Evolutionary conservation across 2,797 vertebrate species (phyloP).

Genomic region (Ctenosaura bakeri): DNA sequence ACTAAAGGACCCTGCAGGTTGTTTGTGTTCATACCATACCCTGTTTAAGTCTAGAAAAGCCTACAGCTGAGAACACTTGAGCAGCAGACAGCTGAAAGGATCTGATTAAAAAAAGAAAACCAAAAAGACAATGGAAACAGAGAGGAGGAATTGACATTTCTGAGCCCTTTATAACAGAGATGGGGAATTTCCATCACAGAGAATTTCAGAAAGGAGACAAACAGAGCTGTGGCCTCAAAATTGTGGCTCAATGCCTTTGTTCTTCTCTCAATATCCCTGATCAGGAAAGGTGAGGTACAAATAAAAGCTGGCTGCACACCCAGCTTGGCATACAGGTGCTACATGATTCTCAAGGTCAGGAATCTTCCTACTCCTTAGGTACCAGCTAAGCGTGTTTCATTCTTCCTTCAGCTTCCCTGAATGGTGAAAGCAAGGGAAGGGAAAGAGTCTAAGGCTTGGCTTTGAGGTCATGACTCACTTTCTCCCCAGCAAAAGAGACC

Average conservation of each 20-base stretch:
- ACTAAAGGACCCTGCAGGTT: background rate
- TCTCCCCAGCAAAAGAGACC: too few species aligned
- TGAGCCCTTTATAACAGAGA: background rate
- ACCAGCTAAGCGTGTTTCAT: background rate
- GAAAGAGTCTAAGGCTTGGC: too few species aligned
- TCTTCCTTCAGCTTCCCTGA: background rate
- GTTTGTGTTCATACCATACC: too few species aligned
- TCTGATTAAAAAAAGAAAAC: background rate
- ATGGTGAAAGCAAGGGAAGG: background rate
- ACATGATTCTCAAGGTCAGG: background rate
- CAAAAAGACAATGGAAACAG: background rate
- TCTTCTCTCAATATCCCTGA: background rate
- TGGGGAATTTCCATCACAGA: background rate
- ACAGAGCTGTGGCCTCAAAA: background rate
- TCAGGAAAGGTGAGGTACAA: background rate
- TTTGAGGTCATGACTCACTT: background rate
- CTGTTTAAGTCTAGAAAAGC: background rate
- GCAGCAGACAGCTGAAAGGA: background rate
- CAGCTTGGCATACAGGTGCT: background rate
- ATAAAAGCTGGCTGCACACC: background rate
- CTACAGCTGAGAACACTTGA: background rate
- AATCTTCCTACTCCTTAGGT: background rate
- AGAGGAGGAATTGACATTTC: background rate
- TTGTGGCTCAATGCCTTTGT: background rate
- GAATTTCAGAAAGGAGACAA: background rate